Conservation (phyloP, 2,113 vertebrate species). For the Tamias sibiricus region DNA sequence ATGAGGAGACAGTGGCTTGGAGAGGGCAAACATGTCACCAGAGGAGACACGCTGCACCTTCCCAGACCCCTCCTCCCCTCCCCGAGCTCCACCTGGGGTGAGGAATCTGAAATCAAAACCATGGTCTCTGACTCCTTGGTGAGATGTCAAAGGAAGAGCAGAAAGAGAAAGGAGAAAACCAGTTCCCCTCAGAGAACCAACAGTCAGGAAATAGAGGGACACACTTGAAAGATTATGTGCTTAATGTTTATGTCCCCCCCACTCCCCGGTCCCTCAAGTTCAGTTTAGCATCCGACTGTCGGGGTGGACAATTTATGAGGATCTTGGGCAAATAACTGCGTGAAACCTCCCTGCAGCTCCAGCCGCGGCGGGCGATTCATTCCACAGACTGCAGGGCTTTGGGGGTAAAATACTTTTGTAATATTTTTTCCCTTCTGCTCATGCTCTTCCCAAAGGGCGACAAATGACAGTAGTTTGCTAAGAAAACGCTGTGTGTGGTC, state of each 20-base stretch:
- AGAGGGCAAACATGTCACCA: neutral
- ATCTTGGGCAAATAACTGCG: conserved; percentile 25
- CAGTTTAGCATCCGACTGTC: neutral
- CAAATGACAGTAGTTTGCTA: conserved; percentile 45
- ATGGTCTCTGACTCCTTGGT: neutral
- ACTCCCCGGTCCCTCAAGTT: conserved; percentile 58
- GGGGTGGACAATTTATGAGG: conserved; percentile 61
- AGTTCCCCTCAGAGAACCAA: conserved; percentile 35
- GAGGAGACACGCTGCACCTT: neutral
- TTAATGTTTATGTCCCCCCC: conserved; percentile 61
- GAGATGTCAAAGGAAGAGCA: neutral
- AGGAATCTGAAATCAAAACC: neutral
- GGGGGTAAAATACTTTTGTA: conserved; percentile 66
- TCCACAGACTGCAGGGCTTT: conserved; percentile 56
- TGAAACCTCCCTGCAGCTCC: conserved; percentile 59
- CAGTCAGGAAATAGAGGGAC: conserved; percentile 43
- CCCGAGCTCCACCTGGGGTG: neutral
- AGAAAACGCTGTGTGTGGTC: neutral
- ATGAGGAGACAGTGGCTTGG: neutral
- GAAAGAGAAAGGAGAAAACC: neutral
- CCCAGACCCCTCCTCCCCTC: neutral
- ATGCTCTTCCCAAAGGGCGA: conserved; percentile 58
- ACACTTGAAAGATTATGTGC: conserved; percentile 59
- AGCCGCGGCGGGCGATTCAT: conserved; percentile 57
- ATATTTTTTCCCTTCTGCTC: conserved; percentile 61